phyloP scores from a whole-genome alignment of 2,797 vertebrate genomes.

The Muscicapa striata region DNA sequence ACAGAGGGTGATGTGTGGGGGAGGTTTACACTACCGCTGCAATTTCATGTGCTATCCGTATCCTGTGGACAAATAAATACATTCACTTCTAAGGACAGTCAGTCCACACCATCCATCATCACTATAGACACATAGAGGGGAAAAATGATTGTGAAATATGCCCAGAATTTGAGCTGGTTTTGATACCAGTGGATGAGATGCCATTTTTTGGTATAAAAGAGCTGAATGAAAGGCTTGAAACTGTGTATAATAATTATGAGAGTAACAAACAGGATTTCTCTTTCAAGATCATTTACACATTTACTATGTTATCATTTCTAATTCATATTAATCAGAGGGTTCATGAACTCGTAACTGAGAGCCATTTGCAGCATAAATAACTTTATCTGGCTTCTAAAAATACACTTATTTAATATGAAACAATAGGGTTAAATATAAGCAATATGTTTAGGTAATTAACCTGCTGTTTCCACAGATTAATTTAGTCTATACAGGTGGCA shows the following conservation, averaged over 20 bases:
- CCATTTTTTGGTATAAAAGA: conserved; percentile 35
- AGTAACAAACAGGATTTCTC: conserved; percentile 12
- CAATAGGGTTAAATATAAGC: conserved; percentile 60
- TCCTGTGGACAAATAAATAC: conserved; percentile 70
- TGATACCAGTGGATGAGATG: not conserved
- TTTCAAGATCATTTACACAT: conserved; percentile 45
- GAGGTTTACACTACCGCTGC: conserved; percentile 65
- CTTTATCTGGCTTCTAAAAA: conserved; percentile 49
- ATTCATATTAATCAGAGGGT: conserved; percentile 65
- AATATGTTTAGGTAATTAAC: conserved; percentile 47
- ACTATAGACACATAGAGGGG: conserved; percentile 51
- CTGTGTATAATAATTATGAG: not conserved
- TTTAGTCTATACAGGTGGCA: conserved; percentile 24
- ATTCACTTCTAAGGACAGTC: conserved; percentile 70
- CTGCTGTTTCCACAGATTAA: conserved; percentile 16
- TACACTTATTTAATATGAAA: conserved; percentile 24
- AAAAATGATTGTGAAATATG: conserved; percentile 57
- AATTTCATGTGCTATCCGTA: conserved; percentile 69
- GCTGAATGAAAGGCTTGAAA: conserved; percentile 16
- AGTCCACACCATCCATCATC: conserved; percentile 65
- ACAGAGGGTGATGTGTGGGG: conserved; percentile 71
- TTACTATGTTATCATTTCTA: conserved; percentile 51
- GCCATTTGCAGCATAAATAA: conserved; percentile 51
- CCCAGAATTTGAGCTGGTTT: conserved; percentile 36
- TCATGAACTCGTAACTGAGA: conserved; percentile 48